These are phyloP conservation scores for Cervus canadensis DNA, from an alignment of 2,113 vertebrate genomes.

Conservation along the genomic window DNA sequence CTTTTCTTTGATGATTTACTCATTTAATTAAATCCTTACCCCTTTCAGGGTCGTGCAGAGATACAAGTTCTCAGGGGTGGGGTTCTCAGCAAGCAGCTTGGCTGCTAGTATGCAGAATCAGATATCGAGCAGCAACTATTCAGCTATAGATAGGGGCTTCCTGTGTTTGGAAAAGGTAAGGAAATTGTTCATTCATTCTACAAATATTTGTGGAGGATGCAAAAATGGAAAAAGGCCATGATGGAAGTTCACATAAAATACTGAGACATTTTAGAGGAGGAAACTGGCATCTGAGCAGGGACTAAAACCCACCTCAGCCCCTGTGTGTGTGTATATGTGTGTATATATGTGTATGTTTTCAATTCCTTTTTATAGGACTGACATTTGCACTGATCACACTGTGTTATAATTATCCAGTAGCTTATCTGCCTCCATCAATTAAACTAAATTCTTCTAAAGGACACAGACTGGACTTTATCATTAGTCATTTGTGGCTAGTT, in stretches of 20 bases:
- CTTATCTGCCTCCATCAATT: not conserved
- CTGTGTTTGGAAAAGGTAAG: slow-evolving; percentile 67
- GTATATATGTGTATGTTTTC: not conserved
- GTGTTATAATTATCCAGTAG: not conserved
- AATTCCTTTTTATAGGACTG: not conserved
- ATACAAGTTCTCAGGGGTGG: slow-evolving; percentile 17
- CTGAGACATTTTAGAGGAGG: not conserved
- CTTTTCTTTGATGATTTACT: not conserved
- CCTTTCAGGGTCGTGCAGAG: not conserved
- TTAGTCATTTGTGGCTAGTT: not conserved
- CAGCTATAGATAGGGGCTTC: slow-evolving; percentile 54
- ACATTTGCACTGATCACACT: not conserved
- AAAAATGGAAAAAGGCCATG: slow-evolving; percentile 34
- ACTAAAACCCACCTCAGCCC: not conserved
- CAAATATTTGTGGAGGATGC: slow-evolving; percentile 62
- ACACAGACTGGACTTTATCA: not conserved
- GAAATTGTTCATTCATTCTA: slow-evolving; percentile 63
- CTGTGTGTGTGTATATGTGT: not conserved
- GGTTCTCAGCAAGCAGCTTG: slow-evolving; percentile 8
- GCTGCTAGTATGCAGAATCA: slow-evolving; percentile 32
- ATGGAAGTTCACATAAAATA: slow-evolving; percentile 31
- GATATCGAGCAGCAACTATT: slow-evolving; percentile 28
- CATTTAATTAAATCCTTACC: not conserved
- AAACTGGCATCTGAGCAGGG: not conserved
- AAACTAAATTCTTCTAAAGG: not conserved